Evolutionary conservation across 1,140 invertebrate species (phyloP), one percentile per base, ranked within the genome.

Genomic region (Penaeus vannamei): DNA sequence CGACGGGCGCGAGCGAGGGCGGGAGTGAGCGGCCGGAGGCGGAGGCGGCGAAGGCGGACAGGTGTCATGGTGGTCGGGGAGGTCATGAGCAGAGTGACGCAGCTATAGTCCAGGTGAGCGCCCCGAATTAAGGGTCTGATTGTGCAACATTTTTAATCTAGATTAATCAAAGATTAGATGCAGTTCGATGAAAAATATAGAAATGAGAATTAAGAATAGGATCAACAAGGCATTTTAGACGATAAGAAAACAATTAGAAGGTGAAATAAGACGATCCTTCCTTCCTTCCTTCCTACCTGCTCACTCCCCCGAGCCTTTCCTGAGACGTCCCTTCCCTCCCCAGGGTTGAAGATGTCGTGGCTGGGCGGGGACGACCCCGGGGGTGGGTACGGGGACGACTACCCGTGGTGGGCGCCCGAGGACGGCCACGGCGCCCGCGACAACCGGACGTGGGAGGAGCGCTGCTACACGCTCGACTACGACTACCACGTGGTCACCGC

Each of bases 401-500:
- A 86, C 79, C 89, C 89, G 1, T 90, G 88, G 88, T 90, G 89
- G 89, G 79, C 79, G 76, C 84, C 84, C 17, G 84, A 72, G 36
- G 89, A 90, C 14, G 26, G 59, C 14, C 10, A 22, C 7, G 66
- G 80, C 14, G n/a, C 46, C 8, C 62, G 77, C 22, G n/a, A 19
- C 76, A 90, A 90, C 84, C 36, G 64, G 46, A 86, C 89, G 32
- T 88, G 79, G 84, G 77, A 82, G 60, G 92, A 93, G 76, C 90
- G 92, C 79, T 95, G 95, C 92, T 92, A 93, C 23, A 92, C 93
- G 72, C 93, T 95, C 66, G 93, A 94, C 91, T 93, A 93, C 77
- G 92, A 95, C 90, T 95, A 95, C 92, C 93, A 95, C 91, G 92
- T 95, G 32, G 93, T 93, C 14, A 93, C 94, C 10, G 94, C 94